Conservation (phyloP, 1,140 invertebrate genomes). For the Drosophila bifasciata region DNA sequence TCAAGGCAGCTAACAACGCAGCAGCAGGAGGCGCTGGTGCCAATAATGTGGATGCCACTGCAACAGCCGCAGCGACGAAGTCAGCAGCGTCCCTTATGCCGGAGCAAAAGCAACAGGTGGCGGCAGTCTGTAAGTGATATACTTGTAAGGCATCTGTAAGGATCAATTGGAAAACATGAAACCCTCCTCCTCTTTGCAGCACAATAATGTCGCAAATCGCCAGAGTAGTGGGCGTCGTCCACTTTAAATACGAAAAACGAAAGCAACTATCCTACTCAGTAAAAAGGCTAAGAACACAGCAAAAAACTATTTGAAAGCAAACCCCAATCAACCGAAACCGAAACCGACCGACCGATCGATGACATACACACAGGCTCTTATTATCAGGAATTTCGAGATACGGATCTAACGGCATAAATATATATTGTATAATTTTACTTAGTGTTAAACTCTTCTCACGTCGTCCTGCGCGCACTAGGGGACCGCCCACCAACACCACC, state of each 20-base stretch:
- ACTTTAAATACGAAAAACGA: conserved; percentile 60
- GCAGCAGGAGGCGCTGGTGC: conserved; percentile 11
- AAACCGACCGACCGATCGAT: conserved; percentile 64
- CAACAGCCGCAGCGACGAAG: conserved; percentile 61
- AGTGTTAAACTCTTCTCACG: conserved; percentile 77
- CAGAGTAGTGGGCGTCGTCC: conserved; percentile 42
- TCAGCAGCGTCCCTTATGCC: conserved; percentile 62
- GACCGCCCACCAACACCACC: conserved; percentile 47
- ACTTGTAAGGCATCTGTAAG: too few species aligned
- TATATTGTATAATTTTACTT: conserved; percentile 80
- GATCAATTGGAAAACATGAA: neutral
- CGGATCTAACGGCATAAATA: conserved; percentile 70
- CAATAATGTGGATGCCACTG: conserved; percentile 48
- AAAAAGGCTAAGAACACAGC: conserved; percentile 28
- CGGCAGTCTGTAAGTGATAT: conserved; percentile 66
- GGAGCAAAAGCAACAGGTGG: conserved; percentile 74
- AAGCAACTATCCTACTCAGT: conserved; percentile 70
- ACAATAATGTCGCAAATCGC: conserved; percentile 72
- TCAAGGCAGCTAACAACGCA: conserved; percentile 66
- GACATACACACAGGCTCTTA: conserved; percentile 73
- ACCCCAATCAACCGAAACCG: conserved; percentile 61
- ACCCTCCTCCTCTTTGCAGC: conserved; percentile 37
- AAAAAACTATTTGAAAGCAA: conserved; percentile 41
- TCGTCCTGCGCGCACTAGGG: conserved; percentile 68
- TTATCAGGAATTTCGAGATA: conserved; percentile 73